Conservation (phyloP, 2,113 vertebrate genomes). For the Pluvianellus socialis region DNA sequence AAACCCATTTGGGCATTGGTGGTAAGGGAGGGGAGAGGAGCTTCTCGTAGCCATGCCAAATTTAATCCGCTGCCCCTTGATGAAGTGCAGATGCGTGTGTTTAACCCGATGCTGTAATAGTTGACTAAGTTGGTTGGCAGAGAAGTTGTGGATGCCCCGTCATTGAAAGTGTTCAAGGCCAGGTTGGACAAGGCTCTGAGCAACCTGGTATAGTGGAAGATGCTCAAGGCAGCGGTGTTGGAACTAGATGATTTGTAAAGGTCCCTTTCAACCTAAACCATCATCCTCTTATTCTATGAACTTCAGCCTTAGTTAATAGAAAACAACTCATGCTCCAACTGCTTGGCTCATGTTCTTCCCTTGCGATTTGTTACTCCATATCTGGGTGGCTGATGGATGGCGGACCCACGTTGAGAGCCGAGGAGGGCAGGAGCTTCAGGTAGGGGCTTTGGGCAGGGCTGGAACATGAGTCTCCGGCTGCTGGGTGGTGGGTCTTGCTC, state of each 20-base stretch:
- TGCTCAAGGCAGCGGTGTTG: rapidly evolving
- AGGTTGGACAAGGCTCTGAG: background rate
- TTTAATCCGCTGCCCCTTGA: background rate
- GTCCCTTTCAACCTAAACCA: background rate
- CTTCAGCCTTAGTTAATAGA: background rate
- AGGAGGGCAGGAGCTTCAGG: background rate
- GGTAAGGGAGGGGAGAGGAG: background rate
- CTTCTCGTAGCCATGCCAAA: background rate
- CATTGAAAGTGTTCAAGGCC: background rate
- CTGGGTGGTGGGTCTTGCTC: background rate
- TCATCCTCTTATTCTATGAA: background rate
- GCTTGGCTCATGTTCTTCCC: background rate
- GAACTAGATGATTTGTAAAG: background rate
- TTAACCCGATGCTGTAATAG: background rate
- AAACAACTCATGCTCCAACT: rapidly evolving
- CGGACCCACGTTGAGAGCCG: background rate
- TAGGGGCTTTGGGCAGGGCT: background rate
- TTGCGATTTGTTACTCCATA: no score
- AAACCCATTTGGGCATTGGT: background rate
- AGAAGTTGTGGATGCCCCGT: background rate
- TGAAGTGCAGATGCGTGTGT: background rate
- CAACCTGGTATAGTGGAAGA: background rate
- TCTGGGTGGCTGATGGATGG: background rate
- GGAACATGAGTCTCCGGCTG: background rate
- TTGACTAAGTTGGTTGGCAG: no score